phyloP scores from a whole-genome alignment of 1,140 invertebrate species.

The Lerema accius region DNA sequence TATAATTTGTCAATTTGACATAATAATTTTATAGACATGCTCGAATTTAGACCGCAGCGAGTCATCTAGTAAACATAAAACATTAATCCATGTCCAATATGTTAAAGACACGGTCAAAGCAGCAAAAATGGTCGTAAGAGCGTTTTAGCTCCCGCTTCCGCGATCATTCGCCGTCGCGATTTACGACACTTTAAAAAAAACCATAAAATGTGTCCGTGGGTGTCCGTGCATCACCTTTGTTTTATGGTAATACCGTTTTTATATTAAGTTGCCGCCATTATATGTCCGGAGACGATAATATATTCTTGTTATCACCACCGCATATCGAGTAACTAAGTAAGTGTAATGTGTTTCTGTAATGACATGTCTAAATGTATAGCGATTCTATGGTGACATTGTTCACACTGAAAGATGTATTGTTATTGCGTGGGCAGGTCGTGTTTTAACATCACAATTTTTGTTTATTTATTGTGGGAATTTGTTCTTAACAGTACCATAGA shows the following conservation, averaged over 20 bases:
- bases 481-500: no score
- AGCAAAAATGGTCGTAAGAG: no score
- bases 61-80: no score
- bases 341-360: slow-evolving; percentile 23
- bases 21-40: no score
- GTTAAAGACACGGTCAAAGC: no score
- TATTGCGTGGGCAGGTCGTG: slow-evolving; percentile 1
- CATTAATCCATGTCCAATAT: no score
- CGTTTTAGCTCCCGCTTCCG: no score
- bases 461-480: not conserved
- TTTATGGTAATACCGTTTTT: slow-evolving; percentile 59
- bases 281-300: slow-evolving; percentile 38
- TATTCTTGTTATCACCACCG: slow-evolving; percentile 38
- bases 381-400: slow-evolving; percentile 15
- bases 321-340: slow-evolving; percentile 35
- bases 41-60: no score
- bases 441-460: not conserved
- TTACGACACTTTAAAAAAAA: slow-evolving; percentile 48
- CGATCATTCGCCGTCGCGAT: slow-evolving; percentile 39
- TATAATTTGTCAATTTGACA: no score
- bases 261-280: slow-evolving; percentile 45
- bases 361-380: slow-evolving; percentile 20
- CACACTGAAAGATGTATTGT: slow-evolving; percentile 11
- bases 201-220: slow-evolving; percentile 50
- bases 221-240: slow-evolving; percentile 49